Evolutionary conservation across 2,113 vertebrate genomes (phyloP).

Genomic region (Engraulis encrasicolus): DNA sequence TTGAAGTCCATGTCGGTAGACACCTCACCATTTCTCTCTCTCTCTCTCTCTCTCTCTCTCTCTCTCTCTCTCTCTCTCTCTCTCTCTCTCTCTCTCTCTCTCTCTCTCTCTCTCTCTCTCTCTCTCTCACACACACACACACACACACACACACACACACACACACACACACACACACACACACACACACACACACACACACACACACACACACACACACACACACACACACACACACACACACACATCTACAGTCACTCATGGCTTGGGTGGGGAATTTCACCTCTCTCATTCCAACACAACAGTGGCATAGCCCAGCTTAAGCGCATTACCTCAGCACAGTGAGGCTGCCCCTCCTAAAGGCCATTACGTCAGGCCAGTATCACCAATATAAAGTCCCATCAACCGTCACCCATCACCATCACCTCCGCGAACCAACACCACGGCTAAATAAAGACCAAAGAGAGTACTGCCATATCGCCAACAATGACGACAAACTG

Average conservation of each 20-base stretch:
- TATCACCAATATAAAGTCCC: neutral
- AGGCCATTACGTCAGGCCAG: neutral
- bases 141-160: neutral
- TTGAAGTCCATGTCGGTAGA: neutral
- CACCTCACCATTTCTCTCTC: neutral
- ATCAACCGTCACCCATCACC: too few species aligned
- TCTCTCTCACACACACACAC: neutral
- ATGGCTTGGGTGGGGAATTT: neutral
- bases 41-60: neutral
- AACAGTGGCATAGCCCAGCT: neutral
- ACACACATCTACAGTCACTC: too few species aligned
- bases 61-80: neutral
- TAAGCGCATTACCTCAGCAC: neutral
- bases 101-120: neutral
- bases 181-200: neutral
- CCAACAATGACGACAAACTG: too few species aligned
- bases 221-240: neutral
- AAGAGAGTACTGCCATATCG: neutral
- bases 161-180: neutral
- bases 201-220: neutral
- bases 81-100: slow-evolving; percentile 2
- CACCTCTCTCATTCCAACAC: neutral
- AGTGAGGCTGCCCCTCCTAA: neutral
- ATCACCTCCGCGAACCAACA: neutral
- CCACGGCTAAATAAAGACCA: neutral